Evolutionary conservation across 2,888 invertebrate genomes (phyloP), one percentile per base, ranked within the genome.

Genomic region (Drosophila diplacantha): DNA sequence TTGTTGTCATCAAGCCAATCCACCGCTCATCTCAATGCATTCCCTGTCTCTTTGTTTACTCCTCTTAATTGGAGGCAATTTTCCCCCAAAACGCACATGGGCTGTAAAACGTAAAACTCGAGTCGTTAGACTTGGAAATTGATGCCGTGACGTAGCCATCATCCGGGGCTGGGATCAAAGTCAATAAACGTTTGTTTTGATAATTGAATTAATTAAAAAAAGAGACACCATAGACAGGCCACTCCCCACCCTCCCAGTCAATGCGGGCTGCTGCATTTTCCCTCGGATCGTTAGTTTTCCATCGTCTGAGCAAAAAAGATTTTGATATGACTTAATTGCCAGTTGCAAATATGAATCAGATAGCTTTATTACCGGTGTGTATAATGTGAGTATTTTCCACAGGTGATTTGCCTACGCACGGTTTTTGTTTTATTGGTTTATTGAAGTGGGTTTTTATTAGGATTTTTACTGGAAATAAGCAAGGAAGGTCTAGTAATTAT

Each of bases 201-300:
- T 68, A 81, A 78, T 71, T 79, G 68, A 72, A 71, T 76, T 74
- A 69, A 75, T 79, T 71, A 52, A 71, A 52, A 56, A 29, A 44
- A 12, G 44, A 68, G 46, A 61, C 61, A 49, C 24, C 22, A 24
- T 0, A 31, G 44, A 8, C 44, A 14, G 32, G 43, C 35, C 24
- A 43, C 20, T 11, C 9, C 12, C 20, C 20, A 37, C 3, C 3
- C 9, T 9, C n/a, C 22, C 24, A 24, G 22, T 5, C 22, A 39
- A n/a, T 41, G 41, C 41, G 11, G 24, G 11, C 20, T 29, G 44
- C 29, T 44, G 44, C 57, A 56, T 57, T 44, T 44, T 58, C 35
- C 22, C 11, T 11, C n/a, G 29, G 43, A 58, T 57, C 43, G 60
- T 61, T 50, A 39, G 62, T 37, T 50, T 43, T 60, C 16, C 34